Base-by-base conservation (phyloP, 2,888 invertebrate species). In the Dilophus febrilis region DNA sequence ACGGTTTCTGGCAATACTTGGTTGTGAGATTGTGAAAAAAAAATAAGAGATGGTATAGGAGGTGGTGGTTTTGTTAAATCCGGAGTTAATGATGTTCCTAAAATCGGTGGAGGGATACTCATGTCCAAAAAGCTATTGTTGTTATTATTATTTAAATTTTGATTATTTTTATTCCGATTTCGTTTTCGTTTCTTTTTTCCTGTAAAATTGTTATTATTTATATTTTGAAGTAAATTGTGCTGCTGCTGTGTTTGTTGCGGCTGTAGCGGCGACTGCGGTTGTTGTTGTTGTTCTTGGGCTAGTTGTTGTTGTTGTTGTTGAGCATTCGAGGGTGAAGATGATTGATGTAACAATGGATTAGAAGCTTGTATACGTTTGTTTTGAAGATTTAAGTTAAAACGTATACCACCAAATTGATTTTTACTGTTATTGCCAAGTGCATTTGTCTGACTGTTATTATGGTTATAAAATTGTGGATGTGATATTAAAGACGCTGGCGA, bases 101-200 rank as follows among this genome's bases (percentile, higher is more conserved):
- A 13, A 62, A 53, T 30, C 59, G 57, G 69, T 45, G 67, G 52
- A 22, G 68, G 69, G 33, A 67, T 67, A 46, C 33, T 36, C 14
- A 37, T 37, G 12, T 37, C 22, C 16, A 19, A 36, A 5, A 30
- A 31, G n/a, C n/a, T n/a, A 29, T 35, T 35, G 14, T 31, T 13
- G 17, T 33, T 57, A 56, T 18, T 56, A 57, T 16, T 59, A 31
- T 30, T 46, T 47, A 52, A 51, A 45, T 48, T 49, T 41, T 64
- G 57, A 48, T 58, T 58, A 51, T 66, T 61, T 53, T 67, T 69
- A 48, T 70, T 71, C 53, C 74, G 74, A 52, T 77, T 79, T 45
- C 76, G 72, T 61, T 80, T 83, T 39, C 80, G 72, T 55, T 83
- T 83, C 2, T 70, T 67, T 11, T 67, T 68, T 42, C 69, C 72